Evolutionary conservation across 2,113 vertebrate species (phyloP).

Genomic region (Phylloscopus whistleri): DNA sequence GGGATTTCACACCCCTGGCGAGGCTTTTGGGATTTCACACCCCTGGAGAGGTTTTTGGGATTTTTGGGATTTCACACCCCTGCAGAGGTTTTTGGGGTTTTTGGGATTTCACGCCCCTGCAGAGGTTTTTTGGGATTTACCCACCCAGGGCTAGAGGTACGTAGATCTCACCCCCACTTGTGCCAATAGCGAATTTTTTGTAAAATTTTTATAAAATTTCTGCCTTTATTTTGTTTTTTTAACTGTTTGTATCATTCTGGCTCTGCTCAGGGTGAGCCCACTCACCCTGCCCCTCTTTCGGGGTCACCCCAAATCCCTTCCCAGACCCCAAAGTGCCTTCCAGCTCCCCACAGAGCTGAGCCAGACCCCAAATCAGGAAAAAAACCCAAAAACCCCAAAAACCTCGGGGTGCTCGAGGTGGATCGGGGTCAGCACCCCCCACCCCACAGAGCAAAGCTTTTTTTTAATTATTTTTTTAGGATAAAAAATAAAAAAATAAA

Average conservation of each 20-base stretch:
- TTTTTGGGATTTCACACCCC: too few relatives aligned
- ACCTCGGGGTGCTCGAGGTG: too few relatives aligned
- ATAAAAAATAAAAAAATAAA: neutral
- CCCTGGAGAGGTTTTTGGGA: too few relatives aligned
- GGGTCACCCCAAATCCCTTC: neutral
- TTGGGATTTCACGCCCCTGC: too few relatives aligned
- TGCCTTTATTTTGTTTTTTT: neutral
- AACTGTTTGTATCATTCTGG: neutral
- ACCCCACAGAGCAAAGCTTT: neutral
- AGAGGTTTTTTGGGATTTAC: too few relatives aligned
- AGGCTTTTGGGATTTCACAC: too few relatives aligned
- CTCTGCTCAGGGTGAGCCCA: neutral
- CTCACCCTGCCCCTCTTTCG: neutral
- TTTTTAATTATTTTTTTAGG: neutral
- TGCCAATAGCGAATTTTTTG: neutral
- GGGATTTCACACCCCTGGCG: too few relatives aligned
- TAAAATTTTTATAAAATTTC: neutral
- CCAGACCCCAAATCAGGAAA: too few relatives aligned
- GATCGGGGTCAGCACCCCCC: neutral
- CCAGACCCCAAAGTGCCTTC: slow-evolving; percentile 13
- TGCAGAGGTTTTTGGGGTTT: too few relatives aligned
- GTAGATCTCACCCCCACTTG: neutral
- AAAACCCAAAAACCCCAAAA: too few relatives aligned
- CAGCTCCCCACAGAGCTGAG: neutral
- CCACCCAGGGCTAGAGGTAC: neutral